Percentiles rank a stretch among this genome's conserved stretches.
Evolutionary conservation across 2,888 invertebrate genomes (phyloP).

Genomic region (Tenthredo distinguenda): DNA sequence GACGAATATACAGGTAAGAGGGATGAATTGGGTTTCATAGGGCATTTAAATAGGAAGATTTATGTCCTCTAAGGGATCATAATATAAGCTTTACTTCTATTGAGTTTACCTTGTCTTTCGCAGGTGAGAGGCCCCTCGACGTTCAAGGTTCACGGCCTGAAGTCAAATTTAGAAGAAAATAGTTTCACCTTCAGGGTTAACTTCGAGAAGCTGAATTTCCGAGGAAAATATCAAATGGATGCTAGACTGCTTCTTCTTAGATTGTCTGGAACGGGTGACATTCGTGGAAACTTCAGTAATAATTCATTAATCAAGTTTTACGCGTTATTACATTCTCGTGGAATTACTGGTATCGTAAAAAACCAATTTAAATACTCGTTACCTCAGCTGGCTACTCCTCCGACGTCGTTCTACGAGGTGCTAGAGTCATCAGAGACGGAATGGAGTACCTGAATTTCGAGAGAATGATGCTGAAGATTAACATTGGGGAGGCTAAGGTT

Average conservation of each 20-base stretch:
- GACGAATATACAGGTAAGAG: constrained; percentile 66
- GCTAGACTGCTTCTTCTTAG: constrained; percentile 83
- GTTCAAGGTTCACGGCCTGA: constrained; percentile 70
- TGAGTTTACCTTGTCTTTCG: background rate
- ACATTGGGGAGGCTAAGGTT: constrained; percentile 82
- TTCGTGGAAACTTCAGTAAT: constrained; percentile 86
- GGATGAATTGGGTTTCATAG: background rate
- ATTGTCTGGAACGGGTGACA: constrained; percentile 83
- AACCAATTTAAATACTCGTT: constrained; percentile 36
- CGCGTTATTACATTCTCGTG: background rate
- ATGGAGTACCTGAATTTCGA: constrained; percentile 83
- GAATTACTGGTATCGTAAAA: background rate
- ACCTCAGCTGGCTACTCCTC: constrained; percentile 83
- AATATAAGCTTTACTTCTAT: background rate
- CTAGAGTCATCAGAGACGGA: constrained; percentile 80
- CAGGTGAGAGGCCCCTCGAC: constrained; percentile 73
- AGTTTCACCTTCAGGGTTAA: constrained; percentile 83
- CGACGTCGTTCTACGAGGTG: constrained; percentile 83
- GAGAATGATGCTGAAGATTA: constrained; percentile 82
- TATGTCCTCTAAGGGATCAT: background rate
- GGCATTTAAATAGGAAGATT: background rate
- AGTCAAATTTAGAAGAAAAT: constrained; percentile 82
- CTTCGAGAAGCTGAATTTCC: constrained; percentile 82
- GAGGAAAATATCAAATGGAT: constrained; percentile 86
- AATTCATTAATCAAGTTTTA: background rate